These are phyloP conservation scores for Xanthorhoe spadicearia DNA, from an alignment of 2,888 invertebrate species.

Conservation along the genomic window DNA sequence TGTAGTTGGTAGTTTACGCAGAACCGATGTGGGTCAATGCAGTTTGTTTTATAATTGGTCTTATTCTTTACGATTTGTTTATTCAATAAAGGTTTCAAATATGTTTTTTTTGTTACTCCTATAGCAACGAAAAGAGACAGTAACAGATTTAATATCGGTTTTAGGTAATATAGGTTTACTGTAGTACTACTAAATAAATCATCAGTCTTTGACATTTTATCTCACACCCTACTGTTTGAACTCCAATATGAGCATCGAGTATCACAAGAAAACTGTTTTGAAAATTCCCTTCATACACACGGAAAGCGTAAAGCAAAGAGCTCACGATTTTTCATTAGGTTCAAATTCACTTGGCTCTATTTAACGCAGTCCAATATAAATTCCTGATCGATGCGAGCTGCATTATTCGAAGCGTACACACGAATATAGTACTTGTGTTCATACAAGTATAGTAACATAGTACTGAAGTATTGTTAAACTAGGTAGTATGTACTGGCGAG, in stretches of 20 bases:
- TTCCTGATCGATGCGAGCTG: slow-evolving; percentile 43
- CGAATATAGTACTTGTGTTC: slow-evolving; percentile 10
- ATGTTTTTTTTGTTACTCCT: too few relatives aligned
- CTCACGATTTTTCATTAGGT: slow-evolving; percentile 11
- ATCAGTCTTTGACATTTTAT: too few relatives aligned
- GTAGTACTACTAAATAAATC: too few relatives aligned
- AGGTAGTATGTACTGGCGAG: slow-evolving; percentile 16
- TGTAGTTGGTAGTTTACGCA: slow-evolving; percentile 13
- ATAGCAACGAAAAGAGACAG: too few relatives aligned
- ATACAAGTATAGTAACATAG: background rate
- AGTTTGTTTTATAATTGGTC: background rate
- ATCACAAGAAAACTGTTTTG: background rate
- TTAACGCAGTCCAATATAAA: slow-evolving; percentile 22
- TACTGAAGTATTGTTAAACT: slow-evolving; percentile 10
- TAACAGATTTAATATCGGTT: too few relatives aligned
- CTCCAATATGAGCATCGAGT: background rate
- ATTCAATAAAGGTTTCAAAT: too few relatives aligned
- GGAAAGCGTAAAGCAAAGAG: slow-evolving; percentile 8
- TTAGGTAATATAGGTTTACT: too few relatives aligned
- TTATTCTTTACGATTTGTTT: background rate
- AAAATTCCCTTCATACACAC: background rate
- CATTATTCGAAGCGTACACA: slow-evolving; percentile 44
- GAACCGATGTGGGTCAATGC: slow-evolving; percentile 19
- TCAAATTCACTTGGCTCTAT: slow-evolving; percentile 28
- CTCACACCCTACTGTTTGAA: too few relatives aligned